These are phyloP conservation scores for Turritopsis dohrnii DNA, from an alignment of 30 jellyfish, hydroid and myxozoan species.

Conservation along the genomic window DNA sequence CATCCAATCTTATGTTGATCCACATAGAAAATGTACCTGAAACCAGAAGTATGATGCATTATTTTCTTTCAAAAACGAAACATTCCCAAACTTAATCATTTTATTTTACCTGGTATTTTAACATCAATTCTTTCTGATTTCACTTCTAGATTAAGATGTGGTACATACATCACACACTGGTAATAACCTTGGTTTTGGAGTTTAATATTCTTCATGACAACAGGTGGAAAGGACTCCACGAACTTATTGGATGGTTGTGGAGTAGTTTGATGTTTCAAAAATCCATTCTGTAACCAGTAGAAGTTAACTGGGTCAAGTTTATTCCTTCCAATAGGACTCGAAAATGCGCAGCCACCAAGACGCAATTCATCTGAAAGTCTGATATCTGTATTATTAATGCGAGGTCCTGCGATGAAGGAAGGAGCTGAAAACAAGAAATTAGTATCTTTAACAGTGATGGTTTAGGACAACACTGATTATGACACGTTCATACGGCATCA, in stretches of 20 bases:
- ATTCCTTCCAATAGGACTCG: too few relatives aligned
- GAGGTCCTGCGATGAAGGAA: not conserved
- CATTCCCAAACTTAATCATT: not conserved
- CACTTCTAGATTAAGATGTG: not conserved
- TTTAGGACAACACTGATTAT: too few relatives aligned
- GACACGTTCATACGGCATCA: too few relatives aligned
- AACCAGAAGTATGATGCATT: not conserved
- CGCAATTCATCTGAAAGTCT: not conserved
- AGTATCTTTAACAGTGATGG: too few relatives aligned
- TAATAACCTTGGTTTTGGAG: not conserved
- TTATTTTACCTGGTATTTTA: not conserved
- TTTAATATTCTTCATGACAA: not conserved
- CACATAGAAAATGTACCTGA: not conserved
- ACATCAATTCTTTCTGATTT: conserved; percentile 11
- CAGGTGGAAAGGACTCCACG: not conserved
- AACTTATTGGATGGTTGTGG: not conserved
- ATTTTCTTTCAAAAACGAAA: not conserved
- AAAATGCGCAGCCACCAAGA: not conserved
- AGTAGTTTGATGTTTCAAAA: not conserved
- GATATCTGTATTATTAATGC: not conserved
- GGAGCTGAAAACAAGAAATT: not conserved
- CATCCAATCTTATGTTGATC: not conserved
- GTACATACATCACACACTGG: conserved; percentile 5
- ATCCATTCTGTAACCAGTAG: conserved; percentile 9
- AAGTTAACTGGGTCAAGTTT: not conserved